Percentiles rank a stretch among this genome's conserved stretches.
These are phyloP conservation scores for Apamea crenata DNA, from an alignment of 2,888 invertebrate species.

Conservation along the genomic window DNA sequence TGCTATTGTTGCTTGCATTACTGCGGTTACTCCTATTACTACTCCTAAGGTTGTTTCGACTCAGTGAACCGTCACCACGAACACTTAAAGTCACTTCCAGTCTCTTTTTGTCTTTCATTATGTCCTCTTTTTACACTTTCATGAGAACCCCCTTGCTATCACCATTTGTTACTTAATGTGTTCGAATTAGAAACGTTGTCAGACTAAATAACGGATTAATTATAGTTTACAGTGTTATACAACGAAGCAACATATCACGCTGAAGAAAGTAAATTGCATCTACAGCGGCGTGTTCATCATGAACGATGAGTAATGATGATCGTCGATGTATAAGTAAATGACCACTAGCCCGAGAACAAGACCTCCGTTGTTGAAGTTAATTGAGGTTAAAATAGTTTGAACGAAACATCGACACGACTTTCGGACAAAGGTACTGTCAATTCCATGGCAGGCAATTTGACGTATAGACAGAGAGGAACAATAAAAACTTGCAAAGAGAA, in stretches of 20 bases:
- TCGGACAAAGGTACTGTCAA: slow-evolving; percentile 84
- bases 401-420: slow-evolving; percentile 81
- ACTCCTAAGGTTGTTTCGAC: slow-evolving; percentile 83
- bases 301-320: slow-evolving; percentile 83
- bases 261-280: slow-evolving; percentile 83
- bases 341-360: slow-evolving; percentile 82
- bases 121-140: slow-evolving; percentile 68
- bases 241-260: slow-evolving; percentile 77
- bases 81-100: slow-evolving; percentile 87
- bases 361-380: slow-evolving; percentile 81
- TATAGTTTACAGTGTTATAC: slow-evolving; percentile 74
- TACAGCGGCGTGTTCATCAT: slow-evolving; percentile 75
- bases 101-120: slow-evolving; percentile 86
- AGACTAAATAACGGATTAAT: slow-evolving; percentile 75
- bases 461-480: slow-evolving; percentile 73
- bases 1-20: slow-evolving; percentile 79
- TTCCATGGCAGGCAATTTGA: slow-evolving; percentile 73
- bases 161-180: slow-evolving; percentile 71
- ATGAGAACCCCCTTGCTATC: slow-evolving; percentile 61
- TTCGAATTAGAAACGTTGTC: slow-evolving; percentile 72
- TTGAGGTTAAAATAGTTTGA: slow-evolving; percentile 84
- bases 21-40: slow-evolving; percentile 85
- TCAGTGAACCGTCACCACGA: slow-evolving; percentile 86
- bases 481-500: slow-evolving; percentile 79
- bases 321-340: slow-evolving; percentile 82